Percentiles rank a stretch among this genome's conserved stretches.
phyloP scores from a whole-genome alignment of 30 jellyfish, hydroid and myxozoan species.

The Aurelia coerulea region DNA sequence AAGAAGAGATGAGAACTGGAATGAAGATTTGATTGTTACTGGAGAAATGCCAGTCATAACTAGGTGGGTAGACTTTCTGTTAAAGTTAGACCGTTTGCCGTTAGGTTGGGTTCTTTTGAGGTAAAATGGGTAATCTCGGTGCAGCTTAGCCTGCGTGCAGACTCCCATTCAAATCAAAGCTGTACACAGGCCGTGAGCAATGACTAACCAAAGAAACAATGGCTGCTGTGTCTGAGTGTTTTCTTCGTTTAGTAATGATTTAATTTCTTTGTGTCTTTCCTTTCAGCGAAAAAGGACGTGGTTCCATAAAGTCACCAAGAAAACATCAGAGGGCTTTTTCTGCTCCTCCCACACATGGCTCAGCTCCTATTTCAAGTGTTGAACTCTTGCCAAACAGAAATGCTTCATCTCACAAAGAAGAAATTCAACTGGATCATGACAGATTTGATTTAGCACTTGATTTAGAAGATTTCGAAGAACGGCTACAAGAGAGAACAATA shows the following conservation, averaged over 20 bases:
- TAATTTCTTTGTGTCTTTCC: background rate
- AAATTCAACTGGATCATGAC: slow-evolving; percentile 25
- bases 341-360: slow-evolving; percentile 10
- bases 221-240: too few relatives aligned
- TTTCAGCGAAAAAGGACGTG: slow-evolving; percentile 23
- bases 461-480: slow-evolving; percentile 4
- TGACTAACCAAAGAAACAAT: too few relatives aligned
- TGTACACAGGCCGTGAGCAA: too few relatives aligned
- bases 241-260: background rate
- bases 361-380: slow-evolving; percentile 30
- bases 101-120: too few relatives aligned
- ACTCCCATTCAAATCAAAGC: too few relatives aligned
- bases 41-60: slow-evolving; percentile 41
- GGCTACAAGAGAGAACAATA: background rate
- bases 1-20: background rate
- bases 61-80: slow-evolving; percentile 16
- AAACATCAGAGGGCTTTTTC: slow-evolving; percentile 35
- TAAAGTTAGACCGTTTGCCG: background rate
- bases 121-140: too few relatives aligned
- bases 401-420: slow-evolving; percentile 39
- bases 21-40: slow-evolving; percentile 4
- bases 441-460: slow-evolving; percentile 13
- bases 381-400: background rate
- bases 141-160: too few relatives aligned
- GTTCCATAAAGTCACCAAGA: background rate